A percentile compares a stretch with the other conserved stretches of the same genome.
phyloP scores from a whole-genome alignment of 2,888 invertebrate species.

The Apotomis betuletana region DNA sequence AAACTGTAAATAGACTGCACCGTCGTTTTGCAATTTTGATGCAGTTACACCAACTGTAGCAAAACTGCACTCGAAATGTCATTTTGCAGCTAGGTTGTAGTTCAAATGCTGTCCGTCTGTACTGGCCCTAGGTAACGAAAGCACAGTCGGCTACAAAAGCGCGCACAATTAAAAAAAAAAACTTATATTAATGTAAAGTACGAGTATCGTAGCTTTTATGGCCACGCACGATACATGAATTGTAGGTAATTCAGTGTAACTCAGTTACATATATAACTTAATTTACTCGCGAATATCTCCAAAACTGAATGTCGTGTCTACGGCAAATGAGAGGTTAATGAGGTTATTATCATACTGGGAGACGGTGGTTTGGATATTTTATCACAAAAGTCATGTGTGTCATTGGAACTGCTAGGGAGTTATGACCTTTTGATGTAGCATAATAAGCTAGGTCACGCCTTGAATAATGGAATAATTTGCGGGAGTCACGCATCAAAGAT shows the following conservation, averaged over 20 bases:
- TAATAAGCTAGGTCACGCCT: background rate
- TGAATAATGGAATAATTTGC: background rate
- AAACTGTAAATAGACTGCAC: no score
- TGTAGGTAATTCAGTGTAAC: conserved; percentile 27
- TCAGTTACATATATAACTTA: conserved; percentile 26
- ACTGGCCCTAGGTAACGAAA: no score
- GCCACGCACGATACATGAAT: conserved; percentile 17
- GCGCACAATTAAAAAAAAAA: no score
- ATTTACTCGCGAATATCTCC: conserved; percentile 16
- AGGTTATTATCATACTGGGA: conserved; percentile 1
- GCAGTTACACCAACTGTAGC: no score
- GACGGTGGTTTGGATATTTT: background rate
- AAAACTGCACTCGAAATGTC: no score
- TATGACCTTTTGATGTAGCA: background rate
- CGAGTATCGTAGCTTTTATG: conserved; percentile 1
- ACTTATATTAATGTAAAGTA: no score
- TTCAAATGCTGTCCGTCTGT: no score
- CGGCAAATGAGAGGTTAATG: conserved; percentile 23
- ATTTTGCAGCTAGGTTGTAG: no score
- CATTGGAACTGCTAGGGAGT: background rate
- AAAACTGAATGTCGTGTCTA: conserved; percentile 15
- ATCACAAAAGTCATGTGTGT: background rate
- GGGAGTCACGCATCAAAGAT: background rate
- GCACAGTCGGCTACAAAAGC: no score
- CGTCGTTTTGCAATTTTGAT: no score